Evolutionary conservation across 1,140 invertebrate species (phyloP).

Genomic region (Anagrus nilaparvatae): DNA sequence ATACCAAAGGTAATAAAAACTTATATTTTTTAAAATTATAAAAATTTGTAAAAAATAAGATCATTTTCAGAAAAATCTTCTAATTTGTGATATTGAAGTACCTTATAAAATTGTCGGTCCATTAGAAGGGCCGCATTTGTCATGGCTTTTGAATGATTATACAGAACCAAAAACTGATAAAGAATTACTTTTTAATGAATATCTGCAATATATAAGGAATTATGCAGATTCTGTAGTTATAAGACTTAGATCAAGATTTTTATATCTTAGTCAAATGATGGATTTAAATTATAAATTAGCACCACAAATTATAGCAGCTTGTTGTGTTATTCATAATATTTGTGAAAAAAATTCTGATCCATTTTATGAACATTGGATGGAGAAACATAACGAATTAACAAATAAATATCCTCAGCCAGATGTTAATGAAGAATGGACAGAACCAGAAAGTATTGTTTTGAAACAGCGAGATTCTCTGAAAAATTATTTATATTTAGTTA

Average conservation of each 20-base stretch:
- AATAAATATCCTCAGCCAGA: conserved; percentile 23
- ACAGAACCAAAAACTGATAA: neutral
- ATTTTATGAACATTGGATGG: conserved; percentile 19
- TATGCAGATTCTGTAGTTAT: conserved; percentile 21
- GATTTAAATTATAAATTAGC: conserved; percentile 24
- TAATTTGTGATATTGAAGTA: conserved; percentile 20
- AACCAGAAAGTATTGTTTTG: neutral
- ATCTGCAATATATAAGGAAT: conserved; percentile 18
- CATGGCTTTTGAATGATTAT: conserved; percentile 24
- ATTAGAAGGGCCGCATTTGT: conserved; percentile 18
- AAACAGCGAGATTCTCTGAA: conserved; percentile 19
- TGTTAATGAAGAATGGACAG: conserved; percentile 16
- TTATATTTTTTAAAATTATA: neutral
- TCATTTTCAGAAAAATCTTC: conserved; percentile 16
- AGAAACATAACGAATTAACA: conserved; percentile 7
- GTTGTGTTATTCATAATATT: conserved; percentile 27
- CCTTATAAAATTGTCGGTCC: conserved; percentile 24
- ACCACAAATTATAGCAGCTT: conserved; percentile 24
- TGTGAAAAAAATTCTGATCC: conserved; percentile 20
- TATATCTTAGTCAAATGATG: conserved; percentile 21
- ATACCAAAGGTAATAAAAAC: conserved; percentile 20
- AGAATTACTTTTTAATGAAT: conserved; percentile 21
- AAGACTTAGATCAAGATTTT: conserved; percentile 21
- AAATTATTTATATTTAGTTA: conserved; percentile 9
- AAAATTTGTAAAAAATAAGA: neutral